Conservation (phyloP, 2,113 vertebrate genomes). For the Alexandromys fortis region DNA sequence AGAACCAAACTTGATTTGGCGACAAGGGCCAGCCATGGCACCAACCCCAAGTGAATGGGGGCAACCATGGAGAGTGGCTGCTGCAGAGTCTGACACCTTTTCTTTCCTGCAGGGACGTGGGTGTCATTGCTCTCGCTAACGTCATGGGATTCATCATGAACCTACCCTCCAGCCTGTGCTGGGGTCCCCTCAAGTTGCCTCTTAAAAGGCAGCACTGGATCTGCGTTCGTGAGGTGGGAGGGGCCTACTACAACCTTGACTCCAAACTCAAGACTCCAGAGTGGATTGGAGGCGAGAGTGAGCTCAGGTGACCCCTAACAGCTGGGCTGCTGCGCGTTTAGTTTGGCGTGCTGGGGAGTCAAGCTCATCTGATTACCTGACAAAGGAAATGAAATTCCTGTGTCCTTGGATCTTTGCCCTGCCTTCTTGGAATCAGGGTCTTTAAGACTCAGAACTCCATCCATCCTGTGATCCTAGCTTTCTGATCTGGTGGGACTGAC, state of each 20-base stretch:
- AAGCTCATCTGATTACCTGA: constrained; percentile 10
- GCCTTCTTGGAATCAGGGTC: neutral
- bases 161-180: constrained; percentile 97
- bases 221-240: constrained; percentile 95
- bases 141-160: constrained; percentile 99
- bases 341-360: neutral
- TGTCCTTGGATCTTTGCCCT: neutral
- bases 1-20: neutral
- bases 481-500: neutral
- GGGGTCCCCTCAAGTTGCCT: constrained; percentile 96
- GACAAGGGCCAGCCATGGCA: no score
- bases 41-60: no score
- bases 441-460: neutral
- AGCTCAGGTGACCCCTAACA: constrained; percentile 91
- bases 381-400: neutral
- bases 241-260: constrained; percentile 97
- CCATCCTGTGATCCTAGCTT: neutral
- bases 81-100: neutral
- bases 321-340: neutral
- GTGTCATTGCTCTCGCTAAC: constrained; percentile 93
- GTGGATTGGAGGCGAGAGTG: constrained; percentile 93
- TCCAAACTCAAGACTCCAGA: constrained; percentile 97
- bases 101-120: constrained; percentile 90
- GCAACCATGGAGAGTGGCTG: neutral
- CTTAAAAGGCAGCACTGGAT: constrained; percentile 99